phyloP scores from a whole-genome alignment of 2,888 invertebrate species.

The Euphydryas editha region DNA sequence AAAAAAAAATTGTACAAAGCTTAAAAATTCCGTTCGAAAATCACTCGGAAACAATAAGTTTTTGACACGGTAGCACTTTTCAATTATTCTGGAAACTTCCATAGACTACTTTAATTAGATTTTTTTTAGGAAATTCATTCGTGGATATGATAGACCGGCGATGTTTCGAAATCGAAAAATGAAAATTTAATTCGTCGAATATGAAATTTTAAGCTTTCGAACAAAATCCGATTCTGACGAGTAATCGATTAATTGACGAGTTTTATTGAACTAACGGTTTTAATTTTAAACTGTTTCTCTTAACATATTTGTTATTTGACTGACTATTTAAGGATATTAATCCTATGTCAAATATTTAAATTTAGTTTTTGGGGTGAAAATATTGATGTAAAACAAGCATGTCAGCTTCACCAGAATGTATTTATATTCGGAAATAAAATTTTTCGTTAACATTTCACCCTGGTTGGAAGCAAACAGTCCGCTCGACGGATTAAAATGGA shows the following conservation, averaged over 20 bases:
- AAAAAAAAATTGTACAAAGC: not conserved
- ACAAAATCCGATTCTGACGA: constrained; percentile 15
- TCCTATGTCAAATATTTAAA: too few relatives aligned
- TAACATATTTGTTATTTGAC: too few relatives aligned
- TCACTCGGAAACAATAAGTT: constrained; percentile 2
- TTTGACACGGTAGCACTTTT: constrained; percentile 7
- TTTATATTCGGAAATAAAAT: constrained; percentile 9
- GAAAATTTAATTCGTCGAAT: constrained; percentile 18
- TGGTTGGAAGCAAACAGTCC: constrained; percentile 34
- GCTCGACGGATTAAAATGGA: constrained; percentile 25
- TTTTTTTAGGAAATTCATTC: constrained; percentile 16
- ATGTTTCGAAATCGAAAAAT: constrained; percentile 15
- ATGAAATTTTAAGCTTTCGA: constrained; percentile 12
- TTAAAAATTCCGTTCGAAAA: not conserved
- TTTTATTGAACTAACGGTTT: not conserved
- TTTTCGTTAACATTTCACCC: constrained; percentile 14
- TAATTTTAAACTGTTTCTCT: too few relatives aligned
- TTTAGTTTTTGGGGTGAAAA: too few relatives aligned
- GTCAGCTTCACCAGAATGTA: not conserved
- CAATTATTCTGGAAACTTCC: constrained; percentile 5
- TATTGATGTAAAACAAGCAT: not conserved
- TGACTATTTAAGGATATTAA: not conserved
- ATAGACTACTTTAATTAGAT: constrained; percentile 2
- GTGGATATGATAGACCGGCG: constrained; percentile 10
- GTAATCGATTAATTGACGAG: constrained; percentile 15